Evolutionary conservation across 2,113 vertebrate genomes (phyloP), one percentile per base, ranked within the genome.

Genomic region (Pholis gunnellus): DNA sequence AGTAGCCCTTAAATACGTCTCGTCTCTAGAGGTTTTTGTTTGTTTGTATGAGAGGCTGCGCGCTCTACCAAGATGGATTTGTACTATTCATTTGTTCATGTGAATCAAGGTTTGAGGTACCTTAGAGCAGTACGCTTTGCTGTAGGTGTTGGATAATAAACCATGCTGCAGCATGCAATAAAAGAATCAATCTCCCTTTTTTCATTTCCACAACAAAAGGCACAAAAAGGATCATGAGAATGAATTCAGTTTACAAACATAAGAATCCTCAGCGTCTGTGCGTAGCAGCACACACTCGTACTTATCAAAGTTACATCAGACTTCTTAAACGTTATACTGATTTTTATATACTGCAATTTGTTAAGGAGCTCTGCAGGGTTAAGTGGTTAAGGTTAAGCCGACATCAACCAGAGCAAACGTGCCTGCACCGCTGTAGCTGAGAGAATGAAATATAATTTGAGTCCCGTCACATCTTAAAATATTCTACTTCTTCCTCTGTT

Each of bases 271-370:
- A 9, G 15, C 31, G 31, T 34, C 46, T 42, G 68, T 72, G 34
- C 50, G 25, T 29, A 14, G 42, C 50, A 74, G 42, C 48, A 52
- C 25, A 9, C 44, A 29, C 29, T 29, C 29, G 29, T 56, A 75
- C 73, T 56, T 67, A 27, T 34, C 56, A 70, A 81, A 75, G 66
- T 63, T 70, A n/a, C 63, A 25, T 52, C 56, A 48, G 76, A 31
- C 42, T 72, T 63, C 9, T 67, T 87, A 67, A 9, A 44, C 78
- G 48, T 81, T 42, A 34, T 71, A 54, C 57, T 29, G 44, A 77
- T 70, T 18, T 27, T 13, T 13, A 29, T 29, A 20, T 1, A 22
- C n/a, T n/a, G 54, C 9, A 56, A 69, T 65, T 60, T 69, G 29
- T 82, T 67, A 57, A 63, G 50, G 14, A 56, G 36, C 63, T 75